Evolutionary conservation across 2,888 invertebrate species (phyloP).

Genomic region (Tipula confusa): DNA sequence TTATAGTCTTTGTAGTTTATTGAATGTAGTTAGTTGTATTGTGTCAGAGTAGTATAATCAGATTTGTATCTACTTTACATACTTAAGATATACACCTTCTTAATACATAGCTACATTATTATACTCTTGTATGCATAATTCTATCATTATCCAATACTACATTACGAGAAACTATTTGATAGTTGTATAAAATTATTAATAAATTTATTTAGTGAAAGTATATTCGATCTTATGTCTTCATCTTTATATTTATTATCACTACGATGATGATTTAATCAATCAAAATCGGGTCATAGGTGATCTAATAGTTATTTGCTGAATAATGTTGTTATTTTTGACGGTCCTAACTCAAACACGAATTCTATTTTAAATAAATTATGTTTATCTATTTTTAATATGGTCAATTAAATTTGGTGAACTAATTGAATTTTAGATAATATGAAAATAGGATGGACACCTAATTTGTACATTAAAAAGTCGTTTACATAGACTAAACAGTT

Average conservation of each 20-base stretch:
- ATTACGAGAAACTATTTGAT: neutral
- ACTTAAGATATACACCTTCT: neutral
- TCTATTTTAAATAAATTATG: neutral
- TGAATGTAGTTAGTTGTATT: conserved; percentile 15
- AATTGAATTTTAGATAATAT: neutral
- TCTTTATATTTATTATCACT: neutral
- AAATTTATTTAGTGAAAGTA: neutral
- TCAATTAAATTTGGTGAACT: neutral
- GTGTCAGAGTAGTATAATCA: neutral
- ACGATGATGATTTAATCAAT: neutral
- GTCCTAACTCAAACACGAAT: neutral
- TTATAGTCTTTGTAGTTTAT: neutral
- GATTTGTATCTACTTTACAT: neutral
- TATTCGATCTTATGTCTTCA: neutral
- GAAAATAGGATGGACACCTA: neutral
- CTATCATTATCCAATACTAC: neutral
- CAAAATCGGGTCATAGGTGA: conserved; percentile 12
- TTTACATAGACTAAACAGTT: too few species aligned
- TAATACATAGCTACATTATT: neutral
- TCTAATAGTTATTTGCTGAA: neutral
- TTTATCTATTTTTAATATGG: neutral
- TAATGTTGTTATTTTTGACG: neutral
- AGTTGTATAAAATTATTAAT: neutral
- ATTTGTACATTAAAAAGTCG: neutral
- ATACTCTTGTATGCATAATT: neutral